Percentiles rank a stretch among this genome's conserved stretches.
phyloP scores from a whole-genome alignment of 2,797 vertebrate species.

The Semotilus atromaculatus region DNA sequence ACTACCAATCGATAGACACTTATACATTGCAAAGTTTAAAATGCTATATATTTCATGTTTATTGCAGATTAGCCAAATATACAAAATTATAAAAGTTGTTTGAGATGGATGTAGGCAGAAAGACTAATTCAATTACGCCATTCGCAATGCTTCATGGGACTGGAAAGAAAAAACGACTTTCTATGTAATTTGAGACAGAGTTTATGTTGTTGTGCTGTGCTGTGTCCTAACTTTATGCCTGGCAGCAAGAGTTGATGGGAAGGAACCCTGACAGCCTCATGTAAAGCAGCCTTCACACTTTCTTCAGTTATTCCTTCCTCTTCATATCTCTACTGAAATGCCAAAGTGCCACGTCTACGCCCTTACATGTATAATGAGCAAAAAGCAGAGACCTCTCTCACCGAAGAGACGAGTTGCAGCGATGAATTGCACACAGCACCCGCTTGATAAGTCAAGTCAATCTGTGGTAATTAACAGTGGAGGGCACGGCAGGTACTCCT shows the following conservation, averaged over 20 bases:
- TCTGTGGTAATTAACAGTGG: constrained; percentile 65
- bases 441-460: constrained; percentile 65
- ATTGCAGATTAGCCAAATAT: neutral
- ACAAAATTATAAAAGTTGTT: neutral
- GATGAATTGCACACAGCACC: constrained; percentile 54
- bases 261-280: constrained; percentile 46
- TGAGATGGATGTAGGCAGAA: constrained; percentile 3
- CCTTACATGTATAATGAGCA: constrained; percentile 33
- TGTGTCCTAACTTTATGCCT: constrained; percentile 15
- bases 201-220: constrained; percentile 12
- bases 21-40: neutral
- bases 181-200: constrained; percentile 19
- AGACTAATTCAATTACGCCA: neutral
- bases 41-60: neutral
- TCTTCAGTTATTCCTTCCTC: constrained; percentile 43
- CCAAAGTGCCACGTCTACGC: constrained; percentile 2
- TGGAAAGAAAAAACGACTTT: constrained; percentile 2
- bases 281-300: constrained; percentile 50
- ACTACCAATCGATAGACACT: neutral
- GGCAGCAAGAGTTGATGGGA: constrained; percentile 20
- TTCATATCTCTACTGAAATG: constrained; percentile 45
- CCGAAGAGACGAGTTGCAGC: constrained; percentile 42
- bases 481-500: constrained; percentile 56
- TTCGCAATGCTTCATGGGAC: neutral
- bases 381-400: constrained; percentile 44